Base-by-base conservation (phyloP, 2,113 vertebrate genomes). In the Carassius carassius region DNA sequence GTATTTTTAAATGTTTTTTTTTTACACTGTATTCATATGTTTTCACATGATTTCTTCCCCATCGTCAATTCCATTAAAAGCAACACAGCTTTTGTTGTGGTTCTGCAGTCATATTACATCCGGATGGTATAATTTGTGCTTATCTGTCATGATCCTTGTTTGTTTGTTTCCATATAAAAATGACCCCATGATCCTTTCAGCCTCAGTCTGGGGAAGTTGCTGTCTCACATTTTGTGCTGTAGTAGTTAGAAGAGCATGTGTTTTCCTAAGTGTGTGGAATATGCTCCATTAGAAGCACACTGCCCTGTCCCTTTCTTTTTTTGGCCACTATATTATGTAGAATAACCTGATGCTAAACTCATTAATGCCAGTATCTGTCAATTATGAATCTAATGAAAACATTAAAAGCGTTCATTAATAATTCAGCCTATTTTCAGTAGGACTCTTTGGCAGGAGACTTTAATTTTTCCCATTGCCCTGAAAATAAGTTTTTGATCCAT, bases 281-380 rank as follows among this genome's bases (percentile, higher is more conserved):
- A 60, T 78, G 60, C 32, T 44, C 56, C 78, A 51, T 29, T 69
- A 80, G 37, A 41, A 76, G 47, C 1, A 4, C 25, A 32, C 49
- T 8, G 3, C 81, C 37, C 47, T 49, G 44, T 69, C 83, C 23
- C 16, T 78, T 67, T 11, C 41, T 44, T 81, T 21, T 44, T 62
- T 16, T 80, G 13, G 1, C 77, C 56, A 79, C 25, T 62, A 60
- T 29, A 49, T 65, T 16, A 13, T 80, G n/a, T 47, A 51, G 25
- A 81, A 65, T 51, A 67, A 81, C 82, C 49, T 84, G 75, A 76
- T 78, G 78, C 88, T 89, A 86, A 85, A 89, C 89, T 90, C 88
- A 83, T 89, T 87, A 74, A 80, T 74, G 91, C 90, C 77, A 87
- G 86, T 88, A 90, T 92, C 88, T 63, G 37, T 85, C 85, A 89